phyloP scores from a whole-genome alignment of 1,140 invertebrate genomes.

The Uloborus diversus region DNA sequence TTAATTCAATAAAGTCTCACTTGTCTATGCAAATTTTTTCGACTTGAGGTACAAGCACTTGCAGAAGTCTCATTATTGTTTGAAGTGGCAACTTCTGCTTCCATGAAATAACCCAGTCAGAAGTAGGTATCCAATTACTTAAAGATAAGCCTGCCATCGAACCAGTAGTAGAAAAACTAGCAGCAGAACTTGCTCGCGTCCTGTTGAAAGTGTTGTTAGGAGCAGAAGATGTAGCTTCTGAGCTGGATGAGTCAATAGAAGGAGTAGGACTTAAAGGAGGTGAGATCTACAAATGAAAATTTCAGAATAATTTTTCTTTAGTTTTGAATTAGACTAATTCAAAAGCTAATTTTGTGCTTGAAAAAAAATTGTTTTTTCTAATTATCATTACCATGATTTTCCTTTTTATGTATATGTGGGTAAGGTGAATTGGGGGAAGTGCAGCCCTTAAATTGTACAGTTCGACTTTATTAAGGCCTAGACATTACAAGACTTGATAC shows the following conservation, averaged over 20 bases:
- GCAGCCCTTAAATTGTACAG: too few relatives aligned
- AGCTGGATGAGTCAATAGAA: constrained; percentile 46
- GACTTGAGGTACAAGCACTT: constrained; percentile 98
- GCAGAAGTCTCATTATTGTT: constrained; percentile 97
- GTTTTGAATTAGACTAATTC: too few relatives aligned
- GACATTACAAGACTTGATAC: too few relatives aligned
- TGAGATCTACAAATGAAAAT: constrained; percentile 8
- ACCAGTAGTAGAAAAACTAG: constrained; percentile 17
- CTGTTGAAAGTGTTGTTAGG: constrained; percentile 5
- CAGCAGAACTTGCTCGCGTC: constrained; percentile 16
- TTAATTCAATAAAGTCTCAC: too few relatives aligned
- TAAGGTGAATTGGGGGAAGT: too few relatives aligned
- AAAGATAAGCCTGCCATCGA: constrained; percentile 2
- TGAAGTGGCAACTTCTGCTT: constrained; percentile 96
- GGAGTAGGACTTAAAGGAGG: constrained; percentile 48
- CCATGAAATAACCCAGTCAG: constrained; percentile 96
- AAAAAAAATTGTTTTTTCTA: too few relatives aligned
- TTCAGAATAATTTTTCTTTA: not conserved
- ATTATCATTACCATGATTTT: too few relatives aligned
- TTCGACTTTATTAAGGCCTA: too few relatives aligned
- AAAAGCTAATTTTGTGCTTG: too few relatives aligned
- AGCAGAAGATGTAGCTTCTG: constrained; percentile 42
- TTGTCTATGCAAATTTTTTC: constrained; percentile 99
- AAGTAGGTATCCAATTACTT: constrained; percentile 80
- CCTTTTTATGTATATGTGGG: too few relatives aligned